These are phyloP conservation scores for Ernsta delagoae DNA, from an alignment of 2,888 invertebrate species.

Conservation along the genomic window DNA sequence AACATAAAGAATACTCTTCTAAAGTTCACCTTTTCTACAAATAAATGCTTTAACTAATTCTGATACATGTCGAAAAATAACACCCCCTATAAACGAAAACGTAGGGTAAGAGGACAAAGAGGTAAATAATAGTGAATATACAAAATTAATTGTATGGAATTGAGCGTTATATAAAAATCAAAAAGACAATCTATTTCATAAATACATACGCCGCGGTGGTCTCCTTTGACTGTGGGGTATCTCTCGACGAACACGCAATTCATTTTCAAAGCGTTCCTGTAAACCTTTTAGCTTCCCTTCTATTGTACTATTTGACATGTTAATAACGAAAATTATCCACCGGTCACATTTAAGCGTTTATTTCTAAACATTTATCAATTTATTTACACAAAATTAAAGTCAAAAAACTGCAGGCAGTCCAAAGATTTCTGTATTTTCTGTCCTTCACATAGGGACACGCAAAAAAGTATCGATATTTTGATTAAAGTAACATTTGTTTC, in stretches of 20 bases:
- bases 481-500: too few species aligned
- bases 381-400: conserved; percentile 75
- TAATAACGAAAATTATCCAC: conserved; percentile 59
- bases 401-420: conserved; percentile 71
- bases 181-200: conserved; percentile 13
- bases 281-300: conserved; percentile 93
- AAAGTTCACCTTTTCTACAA: too few species aligned
- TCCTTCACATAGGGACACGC: too few species aligned
- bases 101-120: neutral
- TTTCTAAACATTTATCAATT: conserved; percentile 63
- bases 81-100: neutral
- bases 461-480: too few species aligned
- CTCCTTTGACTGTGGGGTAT: conserved; percentile 79
- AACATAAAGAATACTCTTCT: too few species aligned
- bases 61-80: neutral
- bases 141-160: neutral
- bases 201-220: conserved; percentile 82
- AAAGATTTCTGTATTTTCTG: conserved; percentile 68
- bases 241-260: conserved; percentile 87
- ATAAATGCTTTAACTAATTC: neutral
- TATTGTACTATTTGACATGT: conserved; percentile 89
- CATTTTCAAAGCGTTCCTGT: conserved; percentile 90
- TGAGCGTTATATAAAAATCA: neutral
- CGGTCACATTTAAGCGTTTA: conserved; percentile 71
- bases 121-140: conserved; percentile 9